These are phyloP conservation scores for Diabrotica balteata DNA, from an alignment of 2,888 invertebrate genomes.

Conservation along the genomic window DNA sequence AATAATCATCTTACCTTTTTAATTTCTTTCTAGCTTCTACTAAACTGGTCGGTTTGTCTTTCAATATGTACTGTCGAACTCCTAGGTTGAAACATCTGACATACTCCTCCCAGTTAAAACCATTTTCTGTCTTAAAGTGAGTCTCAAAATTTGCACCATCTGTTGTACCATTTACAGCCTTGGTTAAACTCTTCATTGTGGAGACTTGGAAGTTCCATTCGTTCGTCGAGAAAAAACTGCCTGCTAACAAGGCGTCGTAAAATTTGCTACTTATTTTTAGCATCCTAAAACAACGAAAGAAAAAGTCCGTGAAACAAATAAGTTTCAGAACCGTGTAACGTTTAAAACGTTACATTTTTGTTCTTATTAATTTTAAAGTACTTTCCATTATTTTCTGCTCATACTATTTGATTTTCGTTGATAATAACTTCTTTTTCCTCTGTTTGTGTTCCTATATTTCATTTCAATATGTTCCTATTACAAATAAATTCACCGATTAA, in stretches of 20 bases:
- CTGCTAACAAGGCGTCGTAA: constrained; percentile 77
- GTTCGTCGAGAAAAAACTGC: constrained; percentile 84
- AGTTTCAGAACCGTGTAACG: no score
- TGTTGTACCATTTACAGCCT: constrained; percentile 62
- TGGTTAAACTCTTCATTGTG: constrained; percentile 68
- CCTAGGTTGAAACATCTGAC: constrained; percentile 83
- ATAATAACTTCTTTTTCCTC: no score
- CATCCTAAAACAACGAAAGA: constrained; percentile 67
- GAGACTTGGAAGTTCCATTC: constrained; percentile 81
- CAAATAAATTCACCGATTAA: no score
- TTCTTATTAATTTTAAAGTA: no score
- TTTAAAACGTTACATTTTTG: no score
- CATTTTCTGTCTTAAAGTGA: constrained; percentile 63
- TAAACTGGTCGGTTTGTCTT: constrained; percentile 74
- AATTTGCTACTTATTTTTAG: constrained; percentile 83
- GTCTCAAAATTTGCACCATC: constrained; percentile 72
- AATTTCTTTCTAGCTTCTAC: constrained; percentile 71
- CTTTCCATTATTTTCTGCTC: no score
- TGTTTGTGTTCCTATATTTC: no score
- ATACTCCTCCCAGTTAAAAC: constrained; percentile 81
- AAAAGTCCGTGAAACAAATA: no score
- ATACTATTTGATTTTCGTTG: no score
- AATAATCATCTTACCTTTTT: constrained; percentile 63
- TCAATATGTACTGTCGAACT: constrained; percentile 81
- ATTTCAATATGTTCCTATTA: no score